Conservation (phyloP, 2,113 vertebrate species). For the Diadophis punctatus region DNA sequence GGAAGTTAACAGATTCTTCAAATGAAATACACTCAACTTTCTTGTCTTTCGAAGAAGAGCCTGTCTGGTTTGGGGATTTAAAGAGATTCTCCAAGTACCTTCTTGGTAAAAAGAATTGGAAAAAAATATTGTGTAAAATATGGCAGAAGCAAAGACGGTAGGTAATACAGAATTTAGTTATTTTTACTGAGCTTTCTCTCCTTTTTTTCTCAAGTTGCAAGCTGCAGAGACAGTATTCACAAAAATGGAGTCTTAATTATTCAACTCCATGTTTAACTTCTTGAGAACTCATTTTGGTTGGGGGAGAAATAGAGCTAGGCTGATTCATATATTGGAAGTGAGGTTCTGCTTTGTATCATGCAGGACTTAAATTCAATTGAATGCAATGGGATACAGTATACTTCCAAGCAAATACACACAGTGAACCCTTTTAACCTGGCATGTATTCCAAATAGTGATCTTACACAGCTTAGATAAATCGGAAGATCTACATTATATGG, state of each 20-base stretch:
- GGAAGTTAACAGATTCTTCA: background rate
- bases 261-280: background rate
- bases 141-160: conserved; percentile 55
- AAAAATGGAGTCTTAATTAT: background rate
- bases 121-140: background rate
- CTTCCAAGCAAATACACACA: background rate
- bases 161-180: background rate
- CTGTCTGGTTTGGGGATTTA: background rate
- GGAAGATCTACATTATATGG: background rate
- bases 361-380: background rate
- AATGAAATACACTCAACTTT: background rate
- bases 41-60: background rate
- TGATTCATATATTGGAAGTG: background rate
- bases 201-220: background rate
- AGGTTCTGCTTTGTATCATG: background rate
- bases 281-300: background rate
- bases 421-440: background rate
- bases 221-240: background rate
- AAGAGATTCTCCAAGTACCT: background rate
- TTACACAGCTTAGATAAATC: background rate
- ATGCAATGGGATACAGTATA: background rate
- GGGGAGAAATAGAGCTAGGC: background rate
- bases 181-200: background rate
- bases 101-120: accelerated
- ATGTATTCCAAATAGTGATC: too few species aligned